Percentiles rank a stretch among this genome's conserved stretches.
phyloP scores from a whole-genome alignment of 2,113 vertebrate genomes.

The Proterorhinus semilunaris region DNA sequence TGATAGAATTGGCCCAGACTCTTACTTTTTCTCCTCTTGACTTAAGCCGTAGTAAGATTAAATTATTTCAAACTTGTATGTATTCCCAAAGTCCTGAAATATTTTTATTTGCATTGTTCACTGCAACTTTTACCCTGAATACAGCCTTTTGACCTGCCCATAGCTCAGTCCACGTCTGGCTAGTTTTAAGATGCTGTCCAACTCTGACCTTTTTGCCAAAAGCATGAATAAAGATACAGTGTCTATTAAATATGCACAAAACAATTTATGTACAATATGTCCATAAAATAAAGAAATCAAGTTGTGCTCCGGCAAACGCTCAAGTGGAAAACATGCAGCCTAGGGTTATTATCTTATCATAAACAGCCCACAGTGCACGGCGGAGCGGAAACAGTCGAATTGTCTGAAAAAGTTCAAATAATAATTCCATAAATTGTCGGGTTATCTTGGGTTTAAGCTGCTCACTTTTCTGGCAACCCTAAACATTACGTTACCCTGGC shows the following conservation, averaged over 20 bases:
- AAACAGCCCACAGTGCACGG: slow-evolving; percentile 18
- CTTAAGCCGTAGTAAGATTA: neutral
- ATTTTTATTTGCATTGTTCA: neutral
- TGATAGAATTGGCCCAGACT: no score
- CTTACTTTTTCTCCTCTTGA: no score
- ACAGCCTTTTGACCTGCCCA: neutral
- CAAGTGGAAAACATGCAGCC: slow-evolving; percentile 19
- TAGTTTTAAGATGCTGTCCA: neutral
- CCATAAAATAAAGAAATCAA: slow-evolving; percentile 6
- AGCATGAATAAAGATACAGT: neutral
- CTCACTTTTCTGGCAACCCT: slow-evolving; percentile 7
- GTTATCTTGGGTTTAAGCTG: slow-evolving; percentile 19
- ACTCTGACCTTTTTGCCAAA: neutral
- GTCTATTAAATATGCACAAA: neutral
- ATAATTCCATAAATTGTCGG: slow-evolving; percentile 18
- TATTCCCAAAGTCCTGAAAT: neutral
- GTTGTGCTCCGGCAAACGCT: neutral
- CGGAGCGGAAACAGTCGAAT: slow-evolving; percentile 12
- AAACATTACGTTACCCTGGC: slow-evolving; percentile 4
- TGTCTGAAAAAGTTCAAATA: slow-evolving; percentile 25
- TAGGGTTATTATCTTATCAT: slow-evolving; percentile 26
- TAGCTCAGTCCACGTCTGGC: neutral
- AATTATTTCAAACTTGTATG: neutral
- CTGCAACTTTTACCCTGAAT: neutral
- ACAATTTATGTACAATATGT: neutral